Evolutionary conservation across 2,888 invertebrate species (phyloP).

Genomic region (Apamea sordens): DNA sequence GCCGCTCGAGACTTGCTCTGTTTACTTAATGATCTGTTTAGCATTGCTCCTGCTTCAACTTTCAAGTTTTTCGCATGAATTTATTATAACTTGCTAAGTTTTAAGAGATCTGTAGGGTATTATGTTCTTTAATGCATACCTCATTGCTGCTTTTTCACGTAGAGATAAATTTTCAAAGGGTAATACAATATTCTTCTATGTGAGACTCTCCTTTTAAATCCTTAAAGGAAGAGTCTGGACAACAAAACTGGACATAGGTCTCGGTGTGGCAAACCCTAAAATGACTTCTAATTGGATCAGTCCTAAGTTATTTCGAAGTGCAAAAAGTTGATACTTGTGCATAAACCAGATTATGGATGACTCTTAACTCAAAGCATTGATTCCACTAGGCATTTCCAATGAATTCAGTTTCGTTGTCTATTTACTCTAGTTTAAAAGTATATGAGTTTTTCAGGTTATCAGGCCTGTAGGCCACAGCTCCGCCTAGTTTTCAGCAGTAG

Average conservation of each 20-base stretch:
- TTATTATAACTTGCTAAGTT: slow-evolving; percentile 26
- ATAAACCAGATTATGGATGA: neutral
- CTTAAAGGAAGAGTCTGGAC: too few relatives aligned
- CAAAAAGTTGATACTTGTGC: neutral
- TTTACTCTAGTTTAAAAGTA: neutral
- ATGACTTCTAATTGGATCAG: neutral
- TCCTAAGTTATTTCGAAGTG: neutral
- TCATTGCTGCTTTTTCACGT: neutral
- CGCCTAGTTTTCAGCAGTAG: slow-evolving; percentile 14
- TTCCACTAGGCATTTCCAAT: neutral
- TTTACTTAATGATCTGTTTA: slow-evolving; percentile 52
- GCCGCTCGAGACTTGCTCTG: slow-evolving; percentile 19
- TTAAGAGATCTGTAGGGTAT: neutral
- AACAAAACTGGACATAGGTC: neutral
- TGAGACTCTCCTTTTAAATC: too few relatives aligned
- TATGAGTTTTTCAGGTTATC: slow-evolving; percentile 35
- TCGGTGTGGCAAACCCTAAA: neutral
- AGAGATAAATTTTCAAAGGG: neutral
- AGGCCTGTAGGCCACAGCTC: slow-evolving; percentile 24
- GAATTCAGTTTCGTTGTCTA: neutral
- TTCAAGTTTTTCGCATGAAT: slow-evolving; percentile 25
- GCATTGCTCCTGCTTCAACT: slow-evolving; percentile 16
- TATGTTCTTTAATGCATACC: neutral
- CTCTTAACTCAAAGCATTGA: neutral
- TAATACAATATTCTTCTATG: neutral